These are phyloP conservation scores for Oscheius sp. DNA, from an alignment of 2,888 invertebrate species.

Conservation along the genomic window DNA sequence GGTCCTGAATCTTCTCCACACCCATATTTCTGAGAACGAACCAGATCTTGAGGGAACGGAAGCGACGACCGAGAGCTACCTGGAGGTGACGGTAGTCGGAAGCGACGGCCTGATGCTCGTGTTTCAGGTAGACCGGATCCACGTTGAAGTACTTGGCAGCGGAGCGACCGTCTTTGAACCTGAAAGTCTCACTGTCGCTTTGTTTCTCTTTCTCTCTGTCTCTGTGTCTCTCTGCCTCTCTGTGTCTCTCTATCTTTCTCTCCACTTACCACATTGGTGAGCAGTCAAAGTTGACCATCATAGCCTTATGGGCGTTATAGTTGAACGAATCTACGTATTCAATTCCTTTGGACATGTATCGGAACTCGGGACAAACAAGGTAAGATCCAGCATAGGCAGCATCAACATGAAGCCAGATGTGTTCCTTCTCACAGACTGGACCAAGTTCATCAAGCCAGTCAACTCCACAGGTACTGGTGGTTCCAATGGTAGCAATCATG, in stretches of 20 bases:
- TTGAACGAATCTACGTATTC: slow-evolving; percentile 92
- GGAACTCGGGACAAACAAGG: slow-evolving; percentile 88
- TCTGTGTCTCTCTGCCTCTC: not conserved
- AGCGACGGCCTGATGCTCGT: slow-evolving; percentile 90
- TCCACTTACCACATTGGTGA: slow-evolving; percentile 91
- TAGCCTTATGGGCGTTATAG: slow-evolving; percentile 98
- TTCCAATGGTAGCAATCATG: slow-evolving; percentile 79
- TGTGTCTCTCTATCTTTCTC: not conserved
- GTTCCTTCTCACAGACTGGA: slow-evolving; percentile 82
- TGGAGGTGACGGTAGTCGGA: slow-evolving; percentile 71
- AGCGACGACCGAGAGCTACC: slow-evolving; percentile 88
- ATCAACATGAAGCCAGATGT: slow-evolving; percentile 94
- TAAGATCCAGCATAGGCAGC: slow-evolving; percentile 89
- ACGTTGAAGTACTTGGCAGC: slow-evolving; percentile 97
- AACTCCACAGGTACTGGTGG: slow-evolving; percentile 95
- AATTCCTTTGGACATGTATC: slow-evolving; percentile 89
- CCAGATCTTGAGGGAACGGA: slow-evolving; percentile 95
- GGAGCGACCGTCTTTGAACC: slow-evolving; percentile 82
- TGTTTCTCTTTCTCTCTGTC: slow-evolving; percentile 6
- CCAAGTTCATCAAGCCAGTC: slow-evolving; percentile 84
- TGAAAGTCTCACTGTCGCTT: not conserved
- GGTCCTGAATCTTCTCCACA: slow-evolving; percentile 88
- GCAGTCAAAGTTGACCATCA: slow-evolving; percentile 99
- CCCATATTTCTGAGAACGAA: slow-evolving; percentile 94
- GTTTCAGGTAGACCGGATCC: slow-evolving; percentile 93